Conservation (phyloP, 2,888 invertebrate species). For the Ectemnius continuus region DNA sequence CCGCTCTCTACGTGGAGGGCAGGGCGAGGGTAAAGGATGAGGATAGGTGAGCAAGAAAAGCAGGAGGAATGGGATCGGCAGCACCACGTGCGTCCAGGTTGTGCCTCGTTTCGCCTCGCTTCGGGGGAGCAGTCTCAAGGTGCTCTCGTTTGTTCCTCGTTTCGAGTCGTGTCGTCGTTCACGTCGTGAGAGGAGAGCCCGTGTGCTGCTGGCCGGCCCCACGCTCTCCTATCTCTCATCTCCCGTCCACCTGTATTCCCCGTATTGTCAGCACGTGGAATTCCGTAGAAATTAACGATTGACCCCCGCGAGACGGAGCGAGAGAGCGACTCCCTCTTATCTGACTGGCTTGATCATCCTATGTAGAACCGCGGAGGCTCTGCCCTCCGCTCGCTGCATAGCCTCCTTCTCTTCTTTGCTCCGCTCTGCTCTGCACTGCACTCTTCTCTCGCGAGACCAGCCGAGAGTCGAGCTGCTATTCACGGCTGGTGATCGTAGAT, state of each 20-base stretch:
- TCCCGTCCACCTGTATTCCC: slow-evolving; percentile 76
- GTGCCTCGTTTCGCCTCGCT: slow-evolving; percentile 53
- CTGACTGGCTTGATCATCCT: slow-evolving; percentile 58
- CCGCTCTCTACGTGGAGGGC: background rate
- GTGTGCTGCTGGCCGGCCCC: slow-evolving; percentile 50
- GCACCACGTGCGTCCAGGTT: slow-evolving; percentile 51
- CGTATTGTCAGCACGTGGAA: slow-evolving; percentile 73
- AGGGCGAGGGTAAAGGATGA: background rate
- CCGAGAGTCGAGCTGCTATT: slow-evolving; percentile 39
- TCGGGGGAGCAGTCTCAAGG: slow-evolving; percentile 67
- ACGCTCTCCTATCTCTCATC: slow-evolving; percentile 67
- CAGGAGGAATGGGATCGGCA: slow-evolving; percentile 12
- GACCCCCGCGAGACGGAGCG: slow-evolving; percentile 58
- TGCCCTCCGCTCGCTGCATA: slow-evolving; percentile 7
- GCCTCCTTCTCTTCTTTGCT: slow-evolving; percentile 5
- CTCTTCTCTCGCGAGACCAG: background rate
- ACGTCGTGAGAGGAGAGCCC: slow-evolving; percentile 66
- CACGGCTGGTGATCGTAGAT: slow-evolving; percentile 58
- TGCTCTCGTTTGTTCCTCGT: slow-evolving; percentile 77
- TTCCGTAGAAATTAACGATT: slow-evolving; percentile 74
- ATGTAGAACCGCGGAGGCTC: slow-evolving; percentile 43
- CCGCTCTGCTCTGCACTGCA: background rate
- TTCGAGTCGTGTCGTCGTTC: slow-evolving; percentile 69
- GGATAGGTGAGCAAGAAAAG: slow-evolving; percentile 13
- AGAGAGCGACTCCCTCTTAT: slow-evolving; percentile 43